phyloP scores from a whole-genome alignment of 2,888 invertebrate species.

The Lissonota sp. region DNA sequence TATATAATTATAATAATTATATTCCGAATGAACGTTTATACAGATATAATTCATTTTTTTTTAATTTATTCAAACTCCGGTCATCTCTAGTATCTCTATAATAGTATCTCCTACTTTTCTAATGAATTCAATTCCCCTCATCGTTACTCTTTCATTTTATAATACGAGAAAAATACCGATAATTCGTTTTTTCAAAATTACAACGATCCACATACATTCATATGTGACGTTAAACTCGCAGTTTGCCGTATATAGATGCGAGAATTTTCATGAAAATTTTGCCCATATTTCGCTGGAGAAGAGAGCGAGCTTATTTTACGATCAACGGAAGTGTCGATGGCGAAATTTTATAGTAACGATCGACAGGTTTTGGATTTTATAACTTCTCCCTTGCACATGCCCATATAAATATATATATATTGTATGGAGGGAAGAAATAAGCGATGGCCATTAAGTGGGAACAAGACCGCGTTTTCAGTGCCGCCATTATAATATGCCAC shows the following conservation, averaged over 20 bases:
- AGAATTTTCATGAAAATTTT: conserved; percentile 46
- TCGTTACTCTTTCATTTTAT: no score
- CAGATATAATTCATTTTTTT: no score
- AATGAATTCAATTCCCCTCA: no score
- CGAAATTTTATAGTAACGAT: conserved; percentile 66
- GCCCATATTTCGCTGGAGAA: neutral
- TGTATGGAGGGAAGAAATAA: neutral
- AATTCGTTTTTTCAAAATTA: no score
- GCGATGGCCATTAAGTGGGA: conserved; percentile 52
- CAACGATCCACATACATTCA: no score
- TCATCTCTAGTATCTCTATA: no score
- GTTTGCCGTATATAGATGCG: neutral
- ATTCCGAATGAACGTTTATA: no score
- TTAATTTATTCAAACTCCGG: no score
- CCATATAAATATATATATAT: neutral
- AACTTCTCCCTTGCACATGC: conserved; percentile 35
- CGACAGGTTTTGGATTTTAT: conserved; percentile 68
- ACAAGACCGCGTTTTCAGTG: conserved; percentile 26
- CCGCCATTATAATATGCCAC: conserved; percentile 17
- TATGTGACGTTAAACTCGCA: no score
- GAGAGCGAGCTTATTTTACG: conserved; percentile 37
- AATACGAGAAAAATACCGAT: no score
- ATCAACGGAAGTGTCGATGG: conserved; percentile 55
- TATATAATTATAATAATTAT: no score
- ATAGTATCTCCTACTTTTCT: no score